Conservation (phyloP, 2,797 vertebrate genomes). For the Semotilus atromaculatus region DNA sequence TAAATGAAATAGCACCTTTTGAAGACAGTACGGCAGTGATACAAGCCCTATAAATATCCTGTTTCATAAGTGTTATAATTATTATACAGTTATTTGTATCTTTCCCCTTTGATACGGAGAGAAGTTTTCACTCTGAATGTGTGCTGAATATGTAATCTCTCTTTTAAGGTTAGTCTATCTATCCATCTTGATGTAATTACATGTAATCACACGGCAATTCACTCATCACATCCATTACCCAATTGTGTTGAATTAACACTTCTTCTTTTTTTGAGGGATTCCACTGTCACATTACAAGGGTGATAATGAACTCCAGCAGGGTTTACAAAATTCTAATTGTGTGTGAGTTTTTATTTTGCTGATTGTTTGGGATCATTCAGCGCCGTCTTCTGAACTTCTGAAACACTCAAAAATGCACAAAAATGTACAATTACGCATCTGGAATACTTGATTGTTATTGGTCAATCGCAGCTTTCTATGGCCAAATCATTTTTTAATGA, state of each 20-base stretch:
- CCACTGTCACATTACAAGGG: slow-evolving; percentile 5
- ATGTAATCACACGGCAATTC: slow-evolving; percentile 23
- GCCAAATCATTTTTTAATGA: not conserved
- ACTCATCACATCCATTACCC: slow-evolving; percentile 31
- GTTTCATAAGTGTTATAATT: not conserved
- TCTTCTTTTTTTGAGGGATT: not conserved
- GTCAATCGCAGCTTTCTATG: not conserved
- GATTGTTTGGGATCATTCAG: not conserved
- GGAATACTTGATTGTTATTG: not conserved
- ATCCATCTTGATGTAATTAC: slow-evolving; percentile 45
- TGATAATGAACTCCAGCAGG: slow-evolving; percentile 21
- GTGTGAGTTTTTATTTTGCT: not conserved
- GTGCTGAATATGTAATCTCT: slow-evolving; percentile 22
- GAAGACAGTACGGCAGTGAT: slow-evolving; percentile 11
- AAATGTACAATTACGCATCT: not conserved
- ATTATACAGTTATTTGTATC: not conserved
- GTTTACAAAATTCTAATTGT: not conserved
- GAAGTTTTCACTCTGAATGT: not conserved
- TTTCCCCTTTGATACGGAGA: not conserved
- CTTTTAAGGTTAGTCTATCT: slow-evolving; percentile 26
- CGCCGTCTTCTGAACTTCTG: not conserved
- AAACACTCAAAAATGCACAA: not conserved
- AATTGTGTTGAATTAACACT: slow-evolving; percentile 14
- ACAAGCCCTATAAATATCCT: not conserved
- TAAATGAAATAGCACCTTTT: slow-evolving; percentile 4